phyloP scores from a whole-genome alignment of 1,140 invertebrate species.

The Pristionchus pacificus region DNA sequence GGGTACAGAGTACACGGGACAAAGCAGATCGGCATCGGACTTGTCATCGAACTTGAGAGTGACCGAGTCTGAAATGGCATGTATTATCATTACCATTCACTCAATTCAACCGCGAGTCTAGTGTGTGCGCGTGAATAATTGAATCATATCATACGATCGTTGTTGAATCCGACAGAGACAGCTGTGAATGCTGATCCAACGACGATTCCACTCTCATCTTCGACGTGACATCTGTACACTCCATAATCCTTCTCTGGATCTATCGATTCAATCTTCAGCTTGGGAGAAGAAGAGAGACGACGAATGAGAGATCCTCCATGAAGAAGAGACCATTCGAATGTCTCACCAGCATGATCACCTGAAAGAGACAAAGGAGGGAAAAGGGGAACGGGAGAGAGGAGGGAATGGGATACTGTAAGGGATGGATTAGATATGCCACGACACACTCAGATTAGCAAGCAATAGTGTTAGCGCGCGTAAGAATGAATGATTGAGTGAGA shows the following conservation, averaged over 20 bases:
- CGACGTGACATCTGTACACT: slow-evolving; percentile 56
- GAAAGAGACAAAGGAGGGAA: slow-evolving; percentile 8
- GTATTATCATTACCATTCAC: slow-evolving; percentile 6
- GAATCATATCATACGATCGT: slow-evolving; percentile 18
- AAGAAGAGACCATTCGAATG: slow-evolving; percentile 51
- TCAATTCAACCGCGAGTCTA: no score
- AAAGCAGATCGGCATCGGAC: slow-evolving; percentile 48
- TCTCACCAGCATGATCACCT: slow-evolving; percentile 40
- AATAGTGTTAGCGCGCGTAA: no score
- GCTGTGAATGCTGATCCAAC: slow-evolving; percentile 50
- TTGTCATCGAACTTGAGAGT: slow-evolving; percentile 50
- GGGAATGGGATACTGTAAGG: neutral
- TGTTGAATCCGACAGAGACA: slow-evolving; percentile 48
- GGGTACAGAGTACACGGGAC: slow-evolving; percentile 55
- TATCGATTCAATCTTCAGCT: slow-evolving; percentile 46
- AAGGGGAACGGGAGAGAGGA: neutral
- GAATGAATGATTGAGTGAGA: neutral
- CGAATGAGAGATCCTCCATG: slow-evolving; percentile 50
- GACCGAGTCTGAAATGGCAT: slow-evolving; percentile 40
- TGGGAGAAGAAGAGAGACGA: slow-evolving; percentile 42
- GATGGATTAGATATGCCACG: neutral
- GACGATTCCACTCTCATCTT: slow-evolving; percentile 50
- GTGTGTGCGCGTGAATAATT: neutral
- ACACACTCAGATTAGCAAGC: no score
- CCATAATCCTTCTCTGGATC: slow-evolving; percentile 55